These are phyloP conservation scores for Leptinotarsa haldemani DNA, from an alignment of 2,888 invertebrate species.

Conservation along the genomic window DNA sequence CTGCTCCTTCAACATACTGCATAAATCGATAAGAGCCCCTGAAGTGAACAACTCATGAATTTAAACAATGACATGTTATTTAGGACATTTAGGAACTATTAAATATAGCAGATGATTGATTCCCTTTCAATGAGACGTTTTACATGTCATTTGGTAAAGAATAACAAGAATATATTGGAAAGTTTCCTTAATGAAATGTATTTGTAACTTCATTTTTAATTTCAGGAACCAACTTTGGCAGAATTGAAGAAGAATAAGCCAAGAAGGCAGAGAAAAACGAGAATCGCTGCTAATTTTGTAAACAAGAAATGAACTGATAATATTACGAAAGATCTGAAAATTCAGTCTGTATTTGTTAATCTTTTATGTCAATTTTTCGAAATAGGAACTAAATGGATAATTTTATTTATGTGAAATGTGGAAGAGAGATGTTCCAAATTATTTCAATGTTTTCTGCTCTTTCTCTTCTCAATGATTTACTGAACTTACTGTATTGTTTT, in stretches of 20 bases:
- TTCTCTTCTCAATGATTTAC: neutral
- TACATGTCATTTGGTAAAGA: too few species aligned
- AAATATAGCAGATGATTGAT: too few species aligned
- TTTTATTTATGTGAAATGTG: neutral
- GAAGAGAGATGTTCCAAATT: neutral
- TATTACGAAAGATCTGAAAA: neutral
- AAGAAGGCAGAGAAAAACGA: slow-evolving; percentile 53
- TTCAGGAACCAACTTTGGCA: slow-evolving; percentile 36
- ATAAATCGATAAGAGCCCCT: too few species aligned
- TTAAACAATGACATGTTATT: too few species aligned
- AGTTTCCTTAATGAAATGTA: neutral
- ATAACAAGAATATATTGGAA: too few species aligned
- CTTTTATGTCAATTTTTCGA: neutral
- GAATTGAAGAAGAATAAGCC: slow-evolving; percentile 41
- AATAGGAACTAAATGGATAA: neutral
- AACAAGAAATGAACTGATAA: slow-evolving; percentile 24
- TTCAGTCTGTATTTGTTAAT: neutral
- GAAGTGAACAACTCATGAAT: too few species aligned
- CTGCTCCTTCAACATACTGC: too few species aligned
- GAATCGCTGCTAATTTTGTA: slow-evolving; percentile 61
- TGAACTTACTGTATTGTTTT: slow-evolving; percentile 1
- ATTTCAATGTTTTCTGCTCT: neutral
- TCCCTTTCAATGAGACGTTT: too few species aligned
- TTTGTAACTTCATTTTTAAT: slow-evolving; percentile 31
- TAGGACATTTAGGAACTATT: too few species aligned